phyloP scores from a whole-genome alignment of 2,113 vertebrate species.

The Notechis scutatus region DNA sequence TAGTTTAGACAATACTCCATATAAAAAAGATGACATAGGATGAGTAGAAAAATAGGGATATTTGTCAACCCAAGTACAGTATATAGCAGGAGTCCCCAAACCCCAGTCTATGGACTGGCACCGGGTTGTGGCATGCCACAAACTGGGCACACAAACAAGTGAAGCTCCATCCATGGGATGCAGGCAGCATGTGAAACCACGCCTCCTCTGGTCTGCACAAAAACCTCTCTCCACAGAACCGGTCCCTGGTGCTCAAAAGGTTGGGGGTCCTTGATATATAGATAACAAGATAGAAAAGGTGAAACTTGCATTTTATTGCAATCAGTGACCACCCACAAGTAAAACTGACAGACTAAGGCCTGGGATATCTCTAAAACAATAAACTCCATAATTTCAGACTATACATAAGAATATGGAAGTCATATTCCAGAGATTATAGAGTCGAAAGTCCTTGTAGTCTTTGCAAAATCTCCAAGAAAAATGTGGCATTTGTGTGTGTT shows the following conservation, averaged over 20 bases:
- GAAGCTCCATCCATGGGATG: too few species aligned
- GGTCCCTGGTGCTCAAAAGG: too few species aligned
- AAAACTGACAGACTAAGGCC: background rate
- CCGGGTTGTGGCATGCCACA: too few species aligned
- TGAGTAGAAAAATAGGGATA: background rate
- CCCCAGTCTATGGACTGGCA: too few species aligned
- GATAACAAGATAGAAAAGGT: background rate
- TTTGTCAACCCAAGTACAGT: background rate
- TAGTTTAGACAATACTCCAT: background rate
- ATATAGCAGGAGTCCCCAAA: background rate
- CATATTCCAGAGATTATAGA: background rate
- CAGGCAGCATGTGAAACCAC: too few species aligned
- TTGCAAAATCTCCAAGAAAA: background rate
- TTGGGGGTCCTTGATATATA: background rate
- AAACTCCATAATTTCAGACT: background rate
- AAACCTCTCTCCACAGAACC: too few species aligned
- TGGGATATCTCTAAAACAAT: background rate
- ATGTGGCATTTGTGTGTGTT: background rate
- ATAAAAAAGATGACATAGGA: background rate
- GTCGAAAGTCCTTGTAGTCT: background rate
- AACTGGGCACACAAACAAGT: too few species aligned
- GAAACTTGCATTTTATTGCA: background rate
- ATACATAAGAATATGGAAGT: background rate
- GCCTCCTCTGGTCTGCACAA: fast-evolving
- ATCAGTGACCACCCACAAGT: background rate